Base-by-base conservation (phyloP, 2,113 vertebrate species). In the Garra rufa region DNA sequence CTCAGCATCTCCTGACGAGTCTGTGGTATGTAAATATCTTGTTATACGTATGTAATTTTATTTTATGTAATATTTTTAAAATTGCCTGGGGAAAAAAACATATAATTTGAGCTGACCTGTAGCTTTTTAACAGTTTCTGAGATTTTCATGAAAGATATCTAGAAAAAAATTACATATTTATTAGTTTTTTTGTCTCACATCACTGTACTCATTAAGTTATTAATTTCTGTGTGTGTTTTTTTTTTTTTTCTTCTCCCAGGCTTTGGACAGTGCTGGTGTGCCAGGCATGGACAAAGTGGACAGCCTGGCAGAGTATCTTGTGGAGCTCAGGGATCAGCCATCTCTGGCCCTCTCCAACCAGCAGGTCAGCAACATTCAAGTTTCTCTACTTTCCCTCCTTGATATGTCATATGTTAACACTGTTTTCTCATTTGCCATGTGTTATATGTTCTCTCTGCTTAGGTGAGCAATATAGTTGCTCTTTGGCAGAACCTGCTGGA, bases 281-380 rank as follows among this genome's bases (percentile, higher is more conserved):
- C 84, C 84, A 48, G 84, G 76, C 9, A 59, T 81, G 41, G 76
- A 85, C 41, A 44, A 61, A 55, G 83, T 85, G 0, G 76, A 71
- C 59, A 67, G 46, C 43, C 38, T 84, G 1, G 63, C 50, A 3
- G 75, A 84, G n/a, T 78, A 57, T 48, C 46, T 84, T 1, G 59
- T 78, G 28, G 61, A 78, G 28, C 43, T 70, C 0, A 19, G 82
- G 24, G 65, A 76, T 1, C 43, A 65, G 7, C 41, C 73, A 6
- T 44, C 38, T 24, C 34, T 77, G 57, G 19, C 44, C 48, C 24
- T 81, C 24, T 75, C 50, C 9, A 75, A 50, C 26, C 57, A 85
- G 69, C 84, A 82, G 70, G 71, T 65, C 17, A 86, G 48, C 24
- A 46, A 10, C 41, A 46, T 81, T 26, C 10, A 67, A 11, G 3